Base-by-base conservation (phyloP, 1,140 invertebrate genomes). In the Saccostrea cuccullata region DNA sequence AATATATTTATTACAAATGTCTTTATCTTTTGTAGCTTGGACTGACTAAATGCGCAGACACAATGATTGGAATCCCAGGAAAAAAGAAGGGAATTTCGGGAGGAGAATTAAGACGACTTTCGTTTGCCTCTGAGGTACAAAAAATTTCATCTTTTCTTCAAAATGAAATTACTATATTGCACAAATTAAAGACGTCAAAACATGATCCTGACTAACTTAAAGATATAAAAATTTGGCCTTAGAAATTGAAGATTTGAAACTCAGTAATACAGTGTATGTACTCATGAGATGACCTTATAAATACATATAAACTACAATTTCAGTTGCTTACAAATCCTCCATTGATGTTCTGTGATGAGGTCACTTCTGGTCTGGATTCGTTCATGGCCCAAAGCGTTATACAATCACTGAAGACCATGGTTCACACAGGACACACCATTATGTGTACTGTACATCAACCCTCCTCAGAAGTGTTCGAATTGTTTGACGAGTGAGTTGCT, bases 401-500 rank as follows among this genome's bases (percentile, higher is more conserved):
- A n/a, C 97, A 92, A 97, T 93, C 92, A 15, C 98, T 89, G 94
- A 88, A 98, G 91, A 91, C 90, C 11, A 91, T 96, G 94, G 97
- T 98, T 0, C 95, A 96, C 55, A 97, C 97, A 92, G 98, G 98
- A 8, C 98, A 98, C 94, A 99, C 98, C 0, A 97, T 99, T 64
- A 95, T 99, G 40, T 97, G 97, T 92, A 99, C 98, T 3, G 98
- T 99, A 89, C 98, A 99, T 95, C 98, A 99, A 94, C 99, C 99
- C 0, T 98, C 98, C 0, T 98, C 98, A 0, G 98, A 99, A 89
- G 95, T 99, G 0, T 99, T 98, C 93, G 97, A 97, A 56, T 87
- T 99, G 95, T 99, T 99, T 94, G 98, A 92, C 77, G 64, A 91
- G 92, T 93, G 88, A 88, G 92, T 90, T 4, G 0, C 17, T 23